phyloP scores from a whole-genome alignment of 2,113 vertebrate genomes.

The Leptobrachium ailaonicum region DNA sequence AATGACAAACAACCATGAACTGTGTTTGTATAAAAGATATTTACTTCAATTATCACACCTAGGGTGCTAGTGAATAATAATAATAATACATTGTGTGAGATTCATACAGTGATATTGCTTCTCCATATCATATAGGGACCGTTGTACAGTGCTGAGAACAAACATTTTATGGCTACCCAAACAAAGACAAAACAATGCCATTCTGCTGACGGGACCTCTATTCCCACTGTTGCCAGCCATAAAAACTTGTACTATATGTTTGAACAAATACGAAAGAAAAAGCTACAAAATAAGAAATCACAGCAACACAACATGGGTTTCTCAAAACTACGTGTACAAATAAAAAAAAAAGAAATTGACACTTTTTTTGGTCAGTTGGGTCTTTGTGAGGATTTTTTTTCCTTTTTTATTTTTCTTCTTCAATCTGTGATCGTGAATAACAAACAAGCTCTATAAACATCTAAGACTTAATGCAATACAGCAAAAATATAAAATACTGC shows the following conservation, averaged over 20 bases:
- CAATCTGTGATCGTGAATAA: conserved; percentile 74
- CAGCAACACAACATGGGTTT: conserved; percentile 76
- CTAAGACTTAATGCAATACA: conserved; percentile 81
- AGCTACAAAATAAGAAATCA: conserved; percentile 74
- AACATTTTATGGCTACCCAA: conserved; percentile 80
- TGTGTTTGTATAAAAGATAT: conserved; percentile 99
- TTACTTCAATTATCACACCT: conserved; percentile 99
- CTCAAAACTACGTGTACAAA: conserved; percentile 77
- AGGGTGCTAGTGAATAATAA: conserved; percentile 99
- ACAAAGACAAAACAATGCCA: conserved; percentile 70
- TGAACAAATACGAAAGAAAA: conserved; percentile 78
- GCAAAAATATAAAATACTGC: conserved; percentile 77
- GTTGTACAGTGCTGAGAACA: conserved; percentile 98
- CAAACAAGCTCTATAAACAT: conserved; percentile 74
- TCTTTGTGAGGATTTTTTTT: conserved; percentile 67
- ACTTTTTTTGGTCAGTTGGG: conserved; percentile 72
- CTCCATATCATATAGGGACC: conserved; percentile 98
- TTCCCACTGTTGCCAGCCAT: conserved; percentile 70
- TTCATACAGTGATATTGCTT: conserved; percentile 99
- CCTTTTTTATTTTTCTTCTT: conserved; percentile 43
- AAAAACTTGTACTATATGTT: conserved; percentile 70
- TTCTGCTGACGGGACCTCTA: conserved; percentile 65
- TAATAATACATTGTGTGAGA: conserved; percentile 97
- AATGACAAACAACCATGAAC: conserved; percentile 67
- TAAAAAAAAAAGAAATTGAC: conserved; percentile 46